Evolutionary conservation across 2,888 invertebrate species (phyloP).

Genomic region (Agrochola lota): DNA sequence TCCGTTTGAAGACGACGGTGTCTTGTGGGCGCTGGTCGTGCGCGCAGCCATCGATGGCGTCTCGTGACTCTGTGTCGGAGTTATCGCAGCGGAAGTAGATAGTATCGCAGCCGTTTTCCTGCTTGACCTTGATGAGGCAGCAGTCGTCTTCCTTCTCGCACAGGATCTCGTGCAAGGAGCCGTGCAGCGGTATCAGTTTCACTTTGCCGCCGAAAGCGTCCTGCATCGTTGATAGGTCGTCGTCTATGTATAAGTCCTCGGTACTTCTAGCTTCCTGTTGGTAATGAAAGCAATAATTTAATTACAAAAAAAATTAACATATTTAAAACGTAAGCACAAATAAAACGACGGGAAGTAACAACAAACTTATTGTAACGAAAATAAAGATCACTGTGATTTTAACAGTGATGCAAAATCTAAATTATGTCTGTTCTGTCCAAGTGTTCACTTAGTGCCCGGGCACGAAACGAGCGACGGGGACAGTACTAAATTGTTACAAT

Average conservation of each 20-base stretch:
- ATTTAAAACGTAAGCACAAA: background rate
- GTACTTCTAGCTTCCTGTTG: constrained; percentile 88
- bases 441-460: too few species aligned
- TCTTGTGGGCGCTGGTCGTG: constrained; percentile 71
- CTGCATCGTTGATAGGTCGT: constrained; percentile 87
- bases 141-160: constrained; percentile 88
- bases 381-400: background rate
- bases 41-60: constrained; percentile 79
- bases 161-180: constrained; percentile 86
- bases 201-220: constrained; percentile 86
- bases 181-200: constrained; percentile 85
- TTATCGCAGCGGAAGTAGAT: constrained; percentile 86
- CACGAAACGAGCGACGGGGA: too few species aligned
- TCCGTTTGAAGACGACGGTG: constrained; percentile 85
- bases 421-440: too few species aligned
- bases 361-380: too few species aligned
- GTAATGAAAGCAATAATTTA: background rate
- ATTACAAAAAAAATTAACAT: background rate
- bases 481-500: too few species aligned
- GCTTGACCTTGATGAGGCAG: constrained; percentile 87
- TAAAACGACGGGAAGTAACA: background rate
- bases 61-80: constrained; percentile 83
- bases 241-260: constrained; percentile 90
- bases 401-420: too few species aligned
- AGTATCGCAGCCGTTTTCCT: constrained; percentile 86